Percentiles rank a stretch among this genome's conserved stretches.
Evolutionary conservation across 2,113 vertebrate genomes (phyloP).

Genomic region (Hemiprocne comata): DNA sequence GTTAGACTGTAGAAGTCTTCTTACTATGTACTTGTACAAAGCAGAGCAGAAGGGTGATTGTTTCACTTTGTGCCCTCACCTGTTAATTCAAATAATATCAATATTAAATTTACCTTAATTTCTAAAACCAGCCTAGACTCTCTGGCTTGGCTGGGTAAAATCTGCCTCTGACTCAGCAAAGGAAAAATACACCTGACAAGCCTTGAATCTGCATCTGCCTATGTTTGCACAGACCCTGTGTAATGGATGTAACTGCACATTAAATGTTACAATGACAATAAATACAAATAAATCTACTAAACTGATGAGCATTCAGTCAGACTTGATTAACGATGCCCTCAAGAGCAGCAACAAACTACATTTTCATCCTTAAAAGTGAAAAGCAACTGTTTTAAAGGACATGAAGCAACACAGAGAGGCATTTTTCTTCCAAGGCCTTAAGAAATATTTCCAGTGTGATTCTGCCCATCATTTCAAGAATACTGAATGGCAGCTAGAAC

Average conservation of each 20-base stretch:
- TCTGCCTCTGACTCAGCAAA: background rate
- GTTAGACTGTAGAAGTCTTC: background rate
- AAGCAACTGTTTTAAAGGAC: conserved; percentile 30
- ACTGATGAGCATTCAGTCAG: conserved; percentile 20
- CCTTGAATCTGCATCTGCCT: background rate
- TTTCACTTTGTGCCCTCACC: background rate
- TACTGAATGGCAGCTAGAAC: background rate
- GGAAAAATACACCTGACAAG: background rate
- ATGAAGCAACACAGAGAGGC: background rate
- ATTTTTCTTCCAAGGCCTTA: conserved; percentile 18
- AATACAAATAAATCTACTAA: conserved; percentile 51
- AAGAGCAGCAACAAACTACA: conserved; percentile 18
- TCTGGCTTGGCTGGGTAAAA: background rate
- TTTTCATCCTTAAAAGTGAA: conserved; percentile 35
- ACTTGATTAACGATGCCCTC: conserved; percentile 38
- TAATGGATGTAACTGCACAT: conserved; percentile 27
- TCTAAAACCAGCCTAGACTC: background rate
- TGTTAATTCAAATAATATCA: background rate
- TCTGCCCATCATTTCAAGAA: background rate
- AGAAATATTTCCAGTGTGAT: background rate
- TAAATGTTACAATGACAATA: conserved; percentile 46
- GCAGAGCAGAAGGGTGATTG: background rate
- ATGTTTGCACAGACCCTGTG: background rate
- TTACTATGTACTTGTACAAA: background rate
- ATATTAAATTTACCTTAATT: background rate